These are phyloP conservation scores for Salticus scenicus DNA, from an alignment of 2,888 invertebrate species.

Conservation along the genomic window DNA sequence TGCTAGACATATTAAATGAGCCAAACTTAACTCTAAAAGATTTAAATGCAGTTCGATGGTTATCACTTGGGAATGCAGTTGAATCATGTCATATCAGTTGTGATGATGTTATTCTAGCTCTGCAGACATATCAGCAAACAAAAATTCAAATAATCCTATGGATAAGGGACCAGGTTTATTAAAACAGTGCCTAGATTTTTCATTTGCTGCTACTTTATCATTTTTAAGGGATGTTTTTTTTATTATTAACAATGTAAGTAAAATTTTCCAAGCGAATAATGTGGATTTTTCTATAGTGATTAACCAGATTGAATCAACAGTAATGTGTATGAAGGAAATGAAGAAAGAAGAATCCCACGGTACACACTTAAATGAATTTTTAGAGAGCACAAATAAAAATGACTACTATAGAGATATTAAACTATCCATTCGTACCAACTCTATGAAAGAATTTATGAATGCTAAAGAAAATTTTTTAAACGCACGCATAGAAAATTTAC, in stretches of 20 bases:
- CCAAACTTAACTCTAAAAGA: not conserved
- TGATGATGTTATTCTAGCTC: not conserved
- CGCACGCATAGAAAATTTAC: not conserved
- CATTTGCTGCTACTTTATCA: not conserved
- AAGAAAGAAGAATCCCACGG: not conserved
- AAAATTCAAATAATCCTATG: too few species aligned
- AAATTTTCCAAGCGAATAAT: too few species aligned
- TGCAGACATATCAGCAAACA: not conserved
- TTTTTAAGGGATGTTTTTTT: conserved; percentile 3
- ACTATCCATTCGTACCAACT: not conserved
- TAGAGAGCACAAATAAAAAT: not conserved
- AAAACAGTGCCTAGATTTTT: not conserved
- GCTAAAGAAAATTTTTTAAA: not conserved
- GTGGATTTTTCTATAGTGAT: conserved; percentile 5
- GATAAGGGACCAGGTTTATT: too few species aligned
- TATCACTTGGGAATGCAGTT: conserved; percentile 3
- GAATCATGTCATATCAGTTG: not conserved
- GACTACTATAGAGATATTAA: too few species aligned
- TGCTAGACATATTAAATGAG: not conserved
- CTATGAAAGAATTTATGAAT: not conserved
- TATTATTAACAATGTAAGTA: too few species aligned
- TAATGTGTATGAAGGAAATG: not conserved
- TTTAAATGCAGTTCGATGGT: too few species aligned
- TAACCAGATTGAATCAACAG: not conserved
- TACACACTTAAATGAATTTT: not conserved